A percentile compares a stretch with the other conserved stretches of the same genome.
These are phyloP conservation scores for Podarcis raffonei DNA, from an alignment of 2,113 vertebrate genomes.

Conservation along the genomic window DNA sequence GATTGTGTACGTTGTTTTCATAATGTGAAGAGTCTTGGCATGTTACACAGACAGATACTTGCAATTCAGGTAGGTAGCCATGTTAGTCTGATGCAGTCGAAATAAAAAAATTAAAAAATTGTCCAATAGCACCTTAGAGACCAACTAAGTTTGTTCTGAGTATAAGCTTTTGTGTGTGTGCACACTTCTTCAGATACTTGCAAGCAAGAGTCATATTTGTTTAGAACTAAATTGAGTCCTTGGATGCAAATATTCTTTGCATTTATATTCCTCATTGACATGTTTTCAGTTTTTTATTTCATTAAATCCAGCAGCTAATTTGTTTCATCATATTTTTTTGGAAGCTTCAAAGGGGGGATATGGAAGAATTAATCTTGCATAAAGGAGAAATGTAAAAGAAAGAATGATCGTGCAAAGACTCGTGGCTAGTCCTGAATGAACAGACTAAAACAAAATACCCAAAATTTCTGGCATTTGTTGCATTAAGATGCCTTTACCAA, in stretches of 20 bases:
- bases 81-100: too few relatives aligned
- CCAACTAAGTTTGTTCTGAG: too few relatives aligned
- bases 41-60: neutral
- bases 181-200: neutral
- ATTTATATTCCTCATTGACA: neutral
- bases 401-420: constrained; percentile 17
- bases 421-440: constrained; percentile 38
- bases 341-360: neutral
- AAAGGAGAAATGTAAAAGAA: neutral
- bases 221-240: neutral
- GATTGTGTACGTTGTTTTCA: neutral
- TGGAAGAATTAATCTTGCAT: neutral
- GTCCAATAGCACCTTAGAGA: too few relatives aligned
- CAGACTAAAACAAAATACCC: constrained; percentile 53
- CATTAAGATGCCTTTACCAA: constrained; percentile 41
- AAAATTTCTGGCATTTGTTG: constrained; percentile 54
- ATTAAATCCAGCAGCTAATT: neutral
- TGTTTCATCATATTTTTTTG: neutral
- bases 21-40: neutral
- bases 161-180: too few relatives aligned
- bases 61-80: neutral
- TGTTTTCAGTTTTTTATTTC: neutral
- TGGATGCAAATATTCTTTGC: neutral
- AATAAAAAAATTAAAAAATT: too few relatives aligned
- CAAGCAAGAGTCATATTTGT: neutral